Conservation (phyloP, 2,797 vertebrate species). For the Rallus crepitans region DNA sequence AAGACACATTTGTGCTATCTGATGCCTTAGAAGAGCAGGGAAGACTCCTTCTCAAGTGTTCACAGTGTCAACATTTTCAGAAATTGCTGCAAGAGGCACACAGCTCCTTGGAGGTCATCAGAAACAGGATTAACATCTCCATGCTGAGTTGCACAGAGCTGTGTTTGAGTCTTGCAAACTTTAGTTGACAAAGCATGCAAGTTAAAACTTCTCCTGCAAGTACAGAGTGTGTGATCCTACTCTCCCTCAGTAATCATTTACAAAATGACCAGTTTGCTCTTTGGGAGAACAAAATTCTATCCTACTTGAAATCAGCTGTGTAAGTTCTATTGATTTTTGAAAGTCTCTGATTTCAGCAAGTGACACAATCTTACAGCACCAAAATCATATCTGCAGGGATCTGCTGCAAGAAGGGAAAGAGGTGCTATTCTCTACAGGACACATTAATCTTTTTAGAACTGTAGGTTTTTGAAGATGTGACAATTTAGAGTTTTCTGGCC, state of each 20-base stretch:
- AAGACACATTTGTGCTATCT: not conserved
- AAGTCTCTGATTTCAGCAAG: not conserved
- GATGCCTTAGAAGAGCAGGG: not conserved
- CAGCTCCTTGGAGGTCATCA: not conserved
- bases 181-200: not conserved
- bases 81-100: not conserved
- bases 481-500: not conserved
- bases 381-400: not conserved
- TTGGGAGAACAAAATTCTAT: not conserved
- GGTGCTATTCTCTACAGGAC: not conserved
- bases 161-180: not conserved
- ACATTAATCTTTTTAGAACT: not conserved
- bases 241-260: not conserved
- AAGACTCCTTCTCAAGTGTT: not conserved
- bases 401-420: not conserved
- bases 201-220: not conserved
- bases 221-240: accelerated
- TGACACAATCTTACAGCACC: not conserved
- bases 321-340: not conserved
- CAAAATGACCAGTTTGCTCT: not conserved
- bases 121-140: not conserved
- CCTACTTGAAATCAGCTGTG: not conserved
- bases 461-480: not conserved
- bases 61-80: not conserved
- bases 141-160: not conserved